Evolutionary conservation across 2,113 vertebrate genomes (phyloP), one percentile per base, ranked within the genome.

Genomic region (Brachypteracias leptosomus): DNA sequence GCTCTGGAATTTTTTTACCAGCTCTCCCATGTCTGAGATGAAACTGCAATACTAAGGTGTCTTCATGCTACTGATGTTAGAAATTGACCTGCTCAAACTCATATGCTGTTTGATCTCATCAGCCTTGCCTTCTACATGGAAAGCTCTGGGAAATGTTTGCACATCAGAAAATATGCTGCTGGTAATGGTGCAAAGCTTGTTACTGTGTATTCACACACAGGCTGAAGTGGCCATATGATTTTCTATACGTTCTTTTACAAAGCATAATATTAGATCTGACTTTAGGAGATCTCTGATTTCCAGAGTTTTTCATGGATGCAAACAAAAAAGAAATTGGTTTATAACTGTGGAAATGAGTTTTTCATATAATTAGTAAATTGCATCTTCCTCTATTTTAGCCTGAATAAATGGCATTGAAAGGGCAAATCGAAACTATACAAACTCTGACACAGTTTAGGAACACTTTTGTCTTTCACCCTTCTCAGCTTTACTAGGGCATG

Each of bases 141-240:
- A 84, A 44, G 14, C 26, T 31, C 17, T 21, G 55, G 73, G n/a
- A 54, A 0, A 0, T 10, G 10, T n/a, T 51, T 59, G 46, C 57
- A 25, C 13, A 1, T 38, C 22, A 83, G n/a, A 49, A 72, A 68
- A 46, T 2, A 1, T 55, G 42, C 26, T 73, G 28, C 33, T 66
- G 31, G 5, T n/a, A 25, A 16, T 2, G 10, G 21, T 38, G 35
- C 9, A 65, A 44, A 49, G 19, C 29, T 35, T 35, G 35, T 49
- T 25, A 26, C 29, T 26, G 10, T 24, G 16, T 25, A 12, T n/a
- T 84, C n/a, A 19, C 17, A 18, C 55, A 25, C 14, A 52, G 17
- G 11, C n/a, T 79, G 11, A n/a, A 29, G 17, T 33, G 10, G 28
- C 20, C 8, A 1, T 46, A 58, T 26, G 9, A 16, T 70, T 84